Evolutionary conservation across 2,888 invertebrate species (phyloP).

Genomic region (Agonopterix alstromeriana): DNA sequence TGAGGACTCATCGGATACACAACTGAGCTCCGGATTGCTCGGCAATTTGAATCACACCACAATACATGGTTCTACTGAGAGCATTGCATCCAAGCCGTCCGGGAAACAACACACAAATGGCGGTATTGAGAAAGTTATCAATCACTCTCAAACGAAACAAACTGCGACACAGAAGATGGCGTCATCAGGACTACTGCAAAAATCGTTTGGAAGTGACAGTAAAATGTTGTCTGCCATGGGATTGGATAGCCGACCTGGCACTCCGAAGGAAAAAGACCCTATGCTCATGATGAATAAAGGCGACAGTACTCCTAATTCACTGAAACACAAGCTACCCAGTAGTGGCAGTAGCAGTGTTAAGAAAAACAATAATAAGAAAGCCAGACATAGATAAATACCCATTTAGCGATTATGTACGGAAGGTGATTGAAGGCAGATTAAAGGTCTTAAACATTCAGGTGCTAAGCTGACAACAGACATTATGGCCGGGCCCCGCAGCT

Average conservation of each 20-base stretch:
- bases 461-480: background rate
- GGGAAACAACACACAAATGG: slow-evolving; percentile 73
- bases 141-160: slow-evolving; percentile 51
- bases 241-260: slow-evolving; percentile 63
- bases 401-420: no score
- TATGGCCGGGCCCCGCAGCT: no score
- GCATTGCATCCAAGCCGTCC: slow-evolving; percentile 65
- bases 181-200: slow-evolving; percentile 57
- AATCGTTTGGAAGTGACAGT: slow-evolving; percentile 56
- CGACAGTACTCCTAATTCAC: slow-evolving; percentile 53
- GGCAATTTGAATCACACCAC: slow-evolving; percentile 64
- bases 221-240: slow-evolving; percentile 59
- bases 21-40: slow-evolving; percentile 70
- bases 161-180: slow-evolving; percentile 60
- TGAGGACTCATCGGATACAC: slow-evolving; percentile 84
- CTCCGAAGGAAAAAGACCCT: slow-evolving; percentile 67
- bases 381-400: slow-evolving; percentile 83
- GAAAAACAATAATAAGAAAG: slow-evolving; percentile 89
- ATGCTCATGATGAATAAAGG: slow-evolving; percentile 48
- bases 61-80: slow-evolving; percentile 69
- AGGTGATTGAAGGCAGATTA: background rate
- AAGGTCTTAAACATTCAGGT: background rate
- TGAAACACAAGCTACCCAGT: slow-evolving; percentile 72
- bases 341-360: slow-evolving; percentile 67
- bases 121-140: slow-evolving; percentile 55